Percentiles rank a stretch among this genome's conserved stretches.
phyloP scores from a whole-genome alignment of 1,140 invertebrate species.

The Trichogramma pretiosum region DNA sequence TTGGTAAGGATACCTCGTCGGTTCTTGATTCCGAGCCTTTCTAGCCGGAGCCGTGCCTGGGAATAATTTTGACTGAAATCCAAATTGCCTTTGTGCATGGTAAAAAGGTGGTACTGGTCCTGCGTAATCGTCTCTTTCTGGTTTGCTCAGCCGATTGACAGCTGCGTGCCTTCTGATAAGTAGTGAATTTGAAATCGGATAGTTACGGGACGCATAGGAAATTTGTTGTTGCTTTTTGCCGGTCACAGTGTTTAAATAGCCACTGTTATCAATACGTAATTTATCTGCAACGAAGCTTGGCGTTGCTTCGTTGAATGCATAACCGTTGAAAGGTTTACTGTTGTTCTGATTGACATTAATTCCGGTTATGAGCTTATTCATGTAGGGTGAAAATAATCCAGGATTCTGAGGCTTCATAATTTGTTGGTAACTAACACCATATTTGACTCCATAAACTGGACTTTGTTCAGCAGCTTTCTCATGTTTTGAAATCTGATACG shows the following conservation, averaged over 20 bases:
- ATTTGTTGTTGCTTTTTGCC: background rate
- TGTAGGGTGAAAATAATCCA: slow-evolving; percentile 1
- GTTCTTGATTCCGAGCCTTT: slow-evolving; percentile 32
- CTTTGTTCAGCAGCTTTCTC: no score
- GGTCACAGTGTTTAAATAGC: background rate
- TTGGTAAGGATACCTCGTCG: slow-evolving; percentile 34
- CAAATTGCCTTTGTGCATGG: slow-evolving; percentile 2
- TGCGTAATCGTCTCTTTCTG: slow-evolving; percentile 32
- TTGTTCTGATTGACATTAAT: slow-evolving; percentile 13
- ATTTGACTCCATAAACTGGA: slow-evolving; percentile 27
- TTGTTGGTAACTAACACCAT: slow-evolving; percentile 29
- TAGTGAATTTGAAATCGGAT: background rate
- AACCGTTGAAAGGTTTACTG: slow-evolving; percentile 19
- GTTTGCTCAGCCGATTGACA: slow-evolving; percentile 1
- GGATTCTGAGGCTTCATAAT: slow-evolving; percentile 25
- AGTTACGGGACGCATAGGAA: background rate
- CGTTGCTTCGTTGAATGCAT: slow-evolving; percentile 21
- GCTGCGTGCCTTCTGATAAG: slow-evolving; percentile 7
- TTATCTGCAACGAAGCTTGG: slow-evolving; percentile 15
- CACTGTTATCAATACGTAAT: background rate
- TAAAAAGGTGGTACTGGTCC: slow-evolving; percentile 41
- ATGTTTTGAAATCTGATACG: no score
- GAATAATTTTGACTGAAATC: slow-evolving; percentile 1
- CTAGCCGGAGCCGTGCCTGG: slow-evolving; percentile 12
- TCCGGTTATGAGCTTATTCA: background rate